Evolutionary conservation across 2,888 invertebrate genomes (phyloP).

Genomic region (Nebria salina): DNA sequence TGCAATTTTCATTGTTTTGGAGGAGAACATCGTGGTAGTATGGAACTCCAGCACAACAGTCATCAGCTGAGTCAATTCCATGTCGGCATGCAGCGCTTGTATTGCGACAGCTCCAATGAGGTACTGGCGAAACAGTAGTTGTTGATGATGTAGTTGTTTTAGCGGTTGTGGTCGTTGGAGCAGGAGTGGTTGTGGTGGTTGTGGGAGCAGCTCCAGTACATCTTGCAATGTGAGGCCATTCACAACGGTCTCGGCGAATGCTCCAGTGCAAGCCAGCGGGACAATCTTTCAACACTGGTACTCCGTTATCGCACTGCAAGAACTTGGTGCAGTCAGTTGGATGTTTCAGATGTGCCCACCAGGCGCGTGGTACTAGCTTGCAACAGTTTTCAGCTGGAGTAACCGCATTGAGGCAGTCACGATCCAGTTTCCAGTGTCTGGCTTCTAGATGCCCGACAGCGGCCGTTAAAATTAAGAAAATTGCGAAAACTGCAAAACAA

Average conservation of each 20-base stretch:
- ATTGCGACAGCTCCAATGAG: no score
- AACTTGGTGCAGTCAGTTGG: constrained; percentile 35
- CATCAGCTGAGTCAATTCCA: constrained; percentile 29
- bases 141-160: neutral
- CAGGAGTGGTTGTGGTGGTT: neutral
- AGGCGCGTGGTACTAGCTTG: neutral
- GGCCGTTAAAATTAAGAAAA: neutral
- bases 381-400: constrained; percentile 2
- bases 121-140: neutral
- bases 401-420: constrained; percentile 6
- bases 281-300: constrained; percentile 18
- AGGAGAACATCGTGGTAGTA: constrained; percentile 26
- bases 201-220: constrained; percentile 18
- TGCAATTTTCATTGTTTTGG: constrained; percentile 25
- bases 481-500: constrained; percentile 7
- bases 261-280: constrained; percentile 33
- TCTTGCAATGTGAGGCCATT: constrained; percentile 24
- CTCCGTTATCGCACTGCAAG: constrained; percentile 42
- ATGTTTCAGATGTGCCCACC: constrained; percentile 28
- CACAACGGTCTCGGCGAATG: constrained; percentile 23
- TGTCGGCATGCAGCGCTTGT: constrained; percentile 6
- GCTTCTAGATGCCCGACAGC: constrained; percentile 18
- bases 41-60: constrained; percentile 34
- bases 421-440: neutral
- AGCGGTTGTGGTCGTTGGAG: no score